phyloP scores from a whole-genome alignment of 2,797 vertebrate genomes.

The Anniella stebbinsi region DNA sequence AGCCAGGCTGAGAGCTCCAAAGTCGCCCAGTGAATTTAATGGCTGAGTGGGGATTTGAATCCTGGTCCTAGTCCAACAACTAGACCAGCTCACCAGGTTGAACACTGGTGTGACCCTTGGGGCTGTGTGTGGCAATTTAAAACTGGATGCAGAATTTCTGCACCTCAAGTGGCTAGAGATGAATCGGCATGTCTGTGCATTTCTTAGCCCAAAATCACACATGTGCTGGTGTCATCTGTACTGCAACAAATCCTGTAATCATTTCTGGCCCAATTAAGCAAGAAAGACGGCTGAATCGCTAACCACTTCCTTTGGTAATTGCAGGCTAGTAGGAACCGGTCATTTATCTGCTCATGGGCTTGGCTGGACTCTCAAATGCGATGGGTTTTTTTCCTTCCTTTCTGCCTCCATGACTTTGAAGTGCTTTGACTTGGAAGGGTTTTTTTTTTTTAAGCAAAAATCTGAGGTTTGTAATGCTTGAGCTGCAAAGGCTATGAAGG shows the following conservation, averaged over 20 bases:
- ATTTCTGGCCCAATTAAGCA: constrained; percentile 67
- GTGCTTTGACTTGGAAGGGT: not conserved
- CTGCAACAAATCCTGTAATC: constrained; percentile 74
- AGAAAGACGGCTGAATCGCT: constrained; percentile 56
- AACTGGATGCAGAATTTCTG: constrained; percentile 54
- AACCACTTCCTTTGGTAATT: constrained; percentile 83
- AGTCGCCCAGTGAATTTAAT: not conserved
- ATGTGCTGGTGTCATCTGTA: constrained; percentile 55
- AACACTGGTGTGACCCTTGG: not conserved
- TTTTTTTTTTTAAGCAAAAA: not conserved
- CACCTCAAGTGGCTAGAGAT: constrained; percentile 51
- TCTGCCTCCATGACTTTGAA: constrained; percentile 4
- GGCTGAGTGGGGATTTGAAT: not conserved
- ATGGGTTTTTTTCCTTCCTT: not conserved
- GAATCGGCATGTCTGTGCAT: constrained; percentile 47
- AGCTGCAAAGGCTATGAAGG: not conserved
- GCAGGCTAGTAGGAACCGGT: constrained; percentile 87
- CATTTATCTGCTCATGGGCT: constrained; percentile 77
- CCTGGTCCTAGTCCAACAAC: not conserved
- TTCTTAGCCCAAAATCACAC: constrained; percentile 54
- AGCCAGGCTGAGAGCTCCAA: not conserved
- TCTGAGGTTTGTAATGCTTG: not conserved
- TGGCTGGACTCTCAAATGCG: constrained; percentile 76
- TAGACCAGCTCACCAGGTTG: not conserved
- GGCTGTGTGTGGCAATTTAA: constrained; percentile 37